Conservation (phyloP, 2,888 invertebrate genomes). For the Dysmachus trigonus region DNA sequence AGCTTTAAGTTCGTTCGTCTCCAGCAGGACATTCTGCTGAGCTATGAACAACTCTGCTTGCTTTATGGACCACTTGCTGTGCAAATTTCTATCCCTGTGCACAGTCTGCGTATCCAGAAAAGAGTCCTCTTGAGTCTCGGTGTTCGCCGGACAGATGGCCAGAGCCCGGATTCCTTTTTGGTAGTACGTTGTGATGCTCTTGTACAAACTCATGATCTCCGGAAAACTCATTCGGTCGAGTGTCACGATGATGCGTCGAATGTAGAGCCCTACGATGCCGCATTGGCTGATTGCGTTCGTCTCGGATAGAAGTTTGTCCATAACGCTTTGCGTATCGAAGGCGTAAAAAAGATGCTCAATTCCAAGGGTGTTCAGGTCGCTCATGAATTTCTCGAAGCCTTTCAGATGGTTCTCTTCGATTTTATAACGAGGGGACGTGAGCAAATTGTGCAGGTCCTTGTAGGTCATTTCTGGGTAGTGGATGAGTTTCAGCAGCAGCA, state of each 20-base stretch:
- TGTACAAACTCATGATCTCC: conserved; percentile 79
- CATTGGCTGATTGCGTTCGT: conserved; percentile 61
- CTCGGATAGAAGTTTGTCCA: conserved; percentile 71
- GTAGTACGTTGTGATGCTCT: conserved; percentile 77
- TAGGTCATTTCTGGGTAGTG: conserved; percentile 82
- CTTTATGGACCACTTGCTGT: conserved; percentile 82
- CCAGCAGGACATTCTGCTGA: conserved; percentile 83
- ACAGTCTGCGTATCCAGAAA: conserved; percentile 52
- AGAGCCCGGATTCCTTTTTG: conserved; percentile 64
- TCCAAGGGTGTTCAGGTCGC: conserved; percentile 64
- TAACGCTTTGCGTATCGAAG: conserved; percentile 70
- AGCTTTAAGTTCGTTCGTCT: conserved; percentile 83
- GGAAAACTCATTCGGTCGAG: conserved; percentile 86
- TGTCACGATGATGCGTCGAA: conserved; percentile 81
- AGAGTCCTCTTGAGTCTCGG: conserved; percentile 49
- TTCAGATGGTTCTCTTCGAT: conserved; percentile 62
- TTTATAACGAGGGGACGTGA: conserved; percentile 64
- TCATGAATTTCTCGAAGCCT: conserved; percentile 69
- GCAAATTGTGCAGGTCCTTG: conserved; percentile 71
- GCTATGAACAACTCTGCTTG: conserved; percentile 91
- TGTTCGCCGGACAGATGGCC: conserved; percentile 40
- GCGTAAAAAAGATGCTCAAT: conserved; percentile 74
- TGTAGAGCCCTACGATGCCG: conserved; percentile 75
- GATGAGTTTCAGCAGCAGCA: conserved; percentile 80
- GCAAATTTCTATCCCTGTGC: conserved; percentile 59